A percentile compares a stretch with the other conserved stretches of the same genome.
These are phyloP conservation scores for Aporophyla lueneburgensis DNA, from an alignment of 2,888 invertebrate species.

Conservation along the genomic window DNA sequence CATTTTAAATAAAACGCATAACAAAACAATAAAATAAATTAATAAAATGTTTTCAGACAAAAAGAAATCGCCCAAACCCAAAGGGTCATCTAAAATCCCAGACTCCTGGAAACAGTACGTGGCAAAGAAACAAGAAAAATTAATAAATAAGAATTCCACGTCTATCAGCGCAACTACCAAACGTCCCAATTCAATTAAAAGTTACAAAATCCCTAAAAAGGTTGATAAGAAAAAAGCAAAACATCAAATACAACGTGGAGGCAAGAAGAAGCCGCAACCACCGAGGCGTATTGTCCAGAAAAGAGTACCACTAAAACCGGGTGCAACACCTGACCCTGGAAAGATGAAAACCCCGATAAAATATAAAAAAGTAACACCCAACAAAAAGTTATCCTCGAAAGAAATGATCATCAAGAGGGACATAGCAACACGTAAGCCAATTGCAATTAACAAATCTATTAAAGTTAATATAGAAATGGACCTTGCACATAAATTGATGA, in stretches of 20 bases:
- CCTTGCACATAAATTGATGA: conserved; percentile 70
- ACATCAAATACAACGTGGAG: conserved; percentile 20
- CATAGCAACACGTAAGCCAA: conserved; percentile 57
- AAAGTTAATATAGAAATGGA: conserved; percentile 44
- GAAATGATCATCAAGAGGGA: conserved; percentile 63
- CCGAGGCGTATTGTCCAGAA: conserved; percentile 52
- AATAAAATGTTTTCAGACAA: conserved; percentile 17
- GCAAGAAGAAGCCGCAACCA: conserved; percentile 23
- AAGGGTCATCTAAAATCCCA: not conserved
- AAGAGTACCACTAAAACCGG: conserved; percentile 7
- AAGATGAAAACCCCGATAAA: conserved; percentile 49
- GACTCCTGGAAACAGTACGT: not conserved
- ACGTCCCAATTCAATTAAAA: not conserved
- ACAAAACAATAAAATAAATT: not conserved
- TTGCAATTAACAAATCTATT: conserved; percentile 45
- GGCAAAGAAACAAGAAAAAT: conserved; percentile 13
- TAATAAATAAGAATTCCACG: not conserved
- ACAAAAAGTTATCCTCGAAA: conserved; percentile 22
- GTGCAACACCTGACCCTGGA: not conserved
- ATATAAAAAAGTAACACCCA: conserved; percentile 33
- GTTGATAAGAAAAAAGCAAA: not conserved
- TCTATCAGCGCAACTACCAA: not conserved
- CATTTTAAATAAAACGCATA: not conserved
- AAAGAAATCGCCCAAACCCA: conserved; percentile 18
- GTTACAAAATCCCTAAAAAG: not conserved